Conservation (phyloP, 1,140 invertebrate species). For the Neodiprion lecontei region DNA sequence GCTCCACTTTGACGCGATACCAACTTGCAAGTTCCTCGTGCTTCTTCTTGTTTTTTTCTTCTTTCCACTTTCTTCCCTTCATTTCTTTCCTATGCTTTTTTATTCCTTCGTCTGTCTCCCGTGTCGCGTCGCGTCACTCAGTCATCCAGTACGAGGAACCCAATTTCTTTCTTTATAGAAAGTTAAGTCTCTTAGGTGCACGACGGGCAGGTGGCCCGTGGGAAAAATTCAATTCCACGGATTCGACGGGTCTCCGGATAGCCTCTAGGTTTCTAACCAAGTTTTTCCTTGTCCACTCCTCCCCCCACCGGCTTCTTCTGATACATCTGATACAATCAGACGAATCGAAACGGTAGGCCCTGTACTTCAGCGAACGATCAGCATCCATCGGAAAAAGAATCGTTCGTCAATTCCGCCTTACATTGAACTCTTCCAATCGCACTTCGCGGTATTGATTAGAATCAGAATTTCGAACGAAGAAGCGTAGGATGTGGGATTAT, state of each 20-base stretch:
- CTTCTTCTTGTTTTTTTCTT: not conserved
- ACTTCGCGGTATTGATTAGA: too few species aligned
- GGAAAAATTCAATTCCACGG: slow-evolving; percentile 2
- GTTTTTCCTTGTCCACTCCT: too few species aligned
- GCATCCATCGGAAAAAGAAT: too few species aligned
- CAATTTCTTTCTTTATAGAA: slow-evolving; percentile 40
- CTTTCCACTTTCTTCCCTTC: slow-evolving; percentile 39
- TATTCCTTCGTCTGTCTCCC: slow-evolving; percentile 8
- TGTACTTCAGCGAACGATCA: too few species aligned
- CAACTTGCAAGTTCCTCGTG: slow-evolving; percentile 38
- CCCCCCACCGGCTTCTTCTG: not conserved
- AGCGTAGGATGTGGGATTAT: not conserved
- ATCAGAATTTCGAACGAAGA: too few species aligned
- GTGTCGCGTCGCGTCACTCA: slow-evolving; percentile 1
- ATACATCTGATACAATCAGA: not conserved
- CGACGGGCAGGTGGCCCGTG: not conserved
- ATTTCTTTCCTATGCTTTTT: slow-evolving; percentile 27
- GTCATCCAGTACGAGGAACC: slow-evolving; percentile 32
- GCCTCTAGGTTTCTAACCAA: not conserved
- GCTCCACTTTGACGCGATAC: slow-evolving; percentile 50
- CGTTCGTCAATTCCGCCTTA: too few species aligned
- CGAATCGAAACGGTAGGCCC: too few species aligned
- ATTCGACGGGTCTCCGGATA: not conserved
- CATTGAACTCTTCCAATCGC: too few species aligned
- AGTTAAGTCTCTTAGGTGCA: slow-evolving; percentile 4